These are phyloP conservation scores for Drosophila kanapiae DNA, from an alignment of 1,140 invertebrate genomes.

Conservation along the genomic window DNA sequence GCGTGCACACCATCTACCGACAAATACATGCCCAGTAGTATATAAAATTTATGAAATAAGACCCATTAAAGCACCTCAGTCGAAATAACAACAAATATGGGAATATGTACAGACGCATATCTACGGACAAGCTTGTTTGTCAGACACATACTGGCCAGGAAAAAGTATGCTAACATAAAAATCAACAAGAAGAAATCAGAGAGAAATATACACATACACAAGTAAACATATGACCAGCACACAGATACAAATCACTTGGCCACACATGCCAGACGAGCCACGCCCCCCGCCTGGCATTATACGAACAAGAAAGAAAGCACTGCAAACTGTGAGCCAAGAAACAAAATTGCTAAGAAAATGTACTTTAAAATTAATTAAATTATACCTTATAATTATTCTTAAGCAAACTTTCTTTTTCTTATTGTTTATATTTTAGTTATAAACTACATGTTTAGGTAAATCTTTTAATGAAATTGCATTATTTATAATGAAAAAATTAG, in stretches of 20 bases:
- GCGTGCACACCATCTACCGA: not conserved
- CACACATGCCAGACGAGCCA: conserved; percentile 60
- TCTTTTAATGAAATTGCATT: too few species aligned
- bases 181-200: conserved; percentile 74
- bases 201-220: conserved; percentile 47
- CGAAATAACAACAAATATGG: conserved; percentile 49
- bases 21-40: conserved; percentile 15
- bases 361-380: too few species aligned
- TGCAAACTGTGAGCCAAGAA: not conserved
- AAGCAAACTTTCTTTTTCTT: too few species aligned
- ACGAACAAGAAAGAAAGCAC: not conserved
- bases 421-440: too few species aligned
- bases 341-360: too few species aligned
- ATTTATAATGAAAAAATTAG: too few species aligned
- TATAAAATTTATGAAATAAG: conserved; percentile 63
- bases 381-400: too few species aligned
- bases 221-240: conserved; percentile 35
- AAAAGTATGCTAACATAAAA: conserved; percentile 64
- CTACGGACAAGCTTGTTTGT: conserved; percentile 40
- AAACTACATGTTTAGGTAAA: too few species aligned
- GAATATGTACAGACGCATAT: conserved; percentile 21
- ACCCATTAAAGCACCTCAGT: conserved; percentile 67
- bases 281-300: conserved; percentile 6
- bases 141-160: conserved; percentile 16
- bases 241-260: conserved; percentile 65